Evolutionary conservation across 2,888 invertebrate species (phyloP).

Genomic region (Galerucella pusilla): DNA sequence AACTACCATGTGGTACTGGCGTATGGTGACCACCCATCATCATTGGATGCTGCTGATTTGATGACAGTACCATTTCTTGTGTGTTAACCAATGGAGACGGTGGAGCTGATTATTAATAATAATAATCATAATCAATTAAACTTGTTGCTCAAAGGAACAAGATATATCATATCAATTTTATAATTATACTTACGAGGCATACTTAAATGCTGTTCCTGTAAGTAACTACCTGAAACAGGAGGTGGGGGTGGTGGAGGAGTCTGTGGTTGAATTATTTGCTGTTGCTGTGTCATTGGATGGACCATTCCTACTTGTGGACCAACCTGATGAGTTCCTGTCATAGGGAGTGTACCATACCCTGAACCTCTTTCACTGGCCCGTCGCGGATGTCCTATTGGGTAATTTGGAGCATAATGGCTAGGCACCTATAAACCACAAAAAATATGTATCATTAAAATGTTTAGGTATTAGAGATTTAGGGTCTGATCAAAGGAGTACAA

Average conservation of each 20-base stretch:
- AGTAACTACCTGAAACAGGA: conserved; percentile 66
- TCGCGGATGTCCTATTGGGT: conserved; percentile 84
- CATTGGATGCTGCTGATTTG: conserved; percentile 61
- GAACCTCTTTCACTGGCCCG: conserved; percentile 67
- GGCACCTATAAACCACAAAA: conserved; percentile 70
- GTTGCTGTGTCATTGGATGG: conserved; percentile 74
- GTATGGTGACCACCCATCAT: conserved; percentile 63
- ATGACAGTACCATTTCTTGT: conserved; percentile 70
- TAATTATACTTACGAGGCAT: conserved; percentile 82
- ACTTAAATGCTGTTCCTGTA: conserved; percentile 70
- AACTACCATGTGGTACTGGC: conserved; percentile 62
- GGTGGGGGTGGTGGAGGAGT: conserved; percentile 76
- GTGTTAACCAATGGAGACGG: conserved; percentile 80
- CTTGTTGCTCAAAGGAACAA: too few species aligned
- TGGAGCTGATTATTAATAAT: conserved; percentile 71
- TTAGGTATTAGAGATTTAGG: too few species aligned
- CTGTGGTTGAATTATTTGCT: conserved; percentile 64
- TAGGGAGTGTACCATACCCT: conserved; percentile 88
- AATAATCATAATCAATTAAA: too few species aligned
- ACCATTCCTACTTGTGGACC: conserved; percentile 80
- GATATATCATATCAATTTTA: not conserved
- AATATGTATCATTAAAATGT: not conserved
- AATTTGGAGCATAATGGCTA: conserved; percentile 96
- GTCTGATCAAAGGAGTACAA: too few species aligned
- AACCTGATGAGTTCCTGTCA: conserved; percentile 63